Conservation (phyloP, 2,113 vertebrate species). For the Phoxinus phoxinus region DNA sequence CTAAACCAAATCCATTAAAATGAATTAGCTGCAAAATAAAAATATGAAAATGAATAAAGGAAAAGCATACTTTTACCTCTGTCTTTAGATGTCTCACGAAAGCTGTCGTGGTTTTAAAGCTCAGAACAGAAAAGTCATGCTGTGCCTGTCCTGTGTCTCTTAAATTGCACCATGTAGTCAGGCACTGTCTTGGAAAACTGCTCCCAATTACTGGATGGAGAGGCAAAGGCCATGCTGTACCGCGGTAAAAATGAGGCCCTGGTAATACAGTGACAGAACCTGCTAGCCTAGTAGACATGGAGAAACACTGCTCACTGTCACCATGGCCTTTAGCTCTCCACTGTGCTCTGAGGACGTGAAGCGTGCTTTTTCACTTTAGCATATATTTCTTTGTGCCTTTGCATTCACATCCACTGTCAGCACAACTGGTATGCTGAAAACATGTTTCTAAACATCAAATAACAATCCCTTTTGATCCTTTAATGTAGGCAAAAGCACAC, state of each 20-base stretch:
- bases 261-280: conserved; percentile 22
- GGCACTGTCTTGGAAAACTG: conserved; percentile 23
- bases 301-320: conserved; percentile 25
- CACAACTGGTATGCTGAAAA: neutral
- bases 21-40: conserved; percentile 7
- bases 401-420: conserved; percentile 11
- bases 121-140: conserved; percentile 10
- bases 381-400: neutral
- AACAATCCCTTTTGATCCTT: neutral
- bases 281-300: neutral
- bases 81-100: conserved; percentile 20
- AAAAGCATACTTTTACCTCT: neutral
- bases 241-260: conserved; percentile 14
- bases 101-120: neutral
- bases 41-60: neutral
- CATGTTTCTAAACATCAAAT: neutral
- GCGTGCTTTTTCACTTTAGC: neutral
- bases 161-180: conserved; percentile 36
- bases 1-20: conserved; percentile 43
- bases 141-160: neutral
- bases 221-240: conserved; percentile 24
- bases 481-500: no score
- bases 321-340: conserved; percentile 25
- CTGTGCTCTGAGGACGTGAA: neutral
- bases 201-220: conserved; percentile 41